phyloP scores from a whole-genome alignment of 2,888 invertebrate genomes.

The Aphodius granarius region DNA sequence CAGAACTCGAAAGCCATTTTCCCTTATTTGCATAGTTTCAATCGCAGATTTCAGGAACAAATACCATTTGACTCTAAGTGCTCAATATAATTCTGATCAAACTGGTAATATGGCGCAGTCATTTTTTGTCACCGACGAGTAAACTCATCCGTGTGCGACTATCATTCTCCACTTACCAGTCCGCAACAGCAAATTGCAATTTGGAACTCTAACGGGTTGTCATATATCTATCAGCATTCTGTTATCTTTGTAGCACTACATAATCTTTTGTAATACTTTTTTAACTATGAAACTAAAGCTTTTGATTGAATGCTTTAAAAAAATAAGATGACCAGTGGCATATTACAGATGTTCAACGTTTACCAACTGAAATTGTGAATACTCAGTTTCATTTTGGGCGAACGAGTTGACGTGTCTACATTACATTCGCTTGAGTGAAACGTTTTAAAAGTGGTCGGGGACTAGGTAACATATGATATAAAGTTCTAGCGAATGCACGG shows the following conservation, averaged over 20 bases:
- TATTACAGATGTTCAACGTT: too few species aligned
- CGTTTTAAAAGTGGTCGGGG: not conserved
- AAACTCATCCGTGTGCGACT: not conserved
- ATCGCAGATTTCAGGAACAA: not conserved
- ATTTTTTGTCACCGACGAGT: not conserved
- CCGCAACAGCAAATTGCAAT: not conserved
- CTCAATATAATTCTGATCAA: slow-evolving; percentile 2
- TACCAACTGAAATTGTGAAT: not conserved
- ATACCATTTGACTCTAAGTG: not conserved
- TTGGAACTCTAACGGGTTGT: too few species aligned
- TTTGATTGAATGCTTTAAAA: too few species aligned
- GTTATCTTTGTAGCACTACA: too few species aligned
- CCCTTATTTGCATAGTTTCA: not conserved
- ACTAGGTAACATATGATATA: slow-evolving; percentile 10
- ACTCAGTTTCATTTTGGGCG: not conserved
- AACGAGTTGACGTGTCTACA: not conserved
- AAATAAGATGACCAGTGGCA: too few species aligned
- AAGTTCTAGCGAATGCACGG: slow-evolving; percentile 33
- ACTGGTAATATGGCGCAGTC: not conserved
- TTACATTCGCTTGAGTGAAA: not conserved
- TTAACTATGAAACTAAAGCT: too few species aligned
- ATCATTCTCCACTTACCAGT: not conserved
- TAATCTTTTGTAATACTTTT: too few species aligned
- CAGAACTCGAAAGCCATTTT: not conserved
- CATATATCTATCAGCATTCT: too few species aligned